phyloP scores from a whole-genome alignment of 1,140 invertebrate species.

The Megalonaias nervosa region DNA sequence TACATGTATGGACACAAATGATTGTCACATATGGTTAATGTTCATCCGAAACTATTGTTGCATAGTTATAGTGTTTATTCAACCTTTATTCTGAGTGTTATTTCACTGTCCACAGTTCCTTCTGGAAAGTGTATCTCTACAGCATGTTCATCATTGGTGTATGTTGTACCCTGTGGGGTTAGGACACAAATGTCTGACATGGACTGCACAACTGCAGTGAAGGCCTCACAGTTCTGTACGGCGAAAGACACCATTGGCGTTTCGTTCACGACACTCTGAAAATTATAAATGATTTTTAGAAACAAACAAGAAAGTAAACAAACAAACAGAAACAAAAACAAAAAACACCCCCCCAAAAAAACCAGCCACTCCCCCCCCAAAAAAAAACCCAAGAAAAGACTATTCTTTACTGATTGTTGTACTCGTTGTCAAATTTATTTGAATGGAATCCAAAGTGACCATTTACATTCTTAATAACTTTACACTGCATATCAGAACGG shows the following conservation, averaged over 20 bases:
- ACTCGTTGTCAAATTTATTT: no score
- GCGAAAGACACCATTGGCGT: conserved; percentile 9
- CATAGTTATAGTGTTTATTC: not conserved
- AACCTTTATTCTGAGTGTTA: conserved; percentile 11
- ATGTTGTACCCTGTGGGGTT: not conserved
- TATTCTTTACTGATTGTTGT: no score
- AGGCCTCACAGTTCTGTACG: conserved; percentile 23
- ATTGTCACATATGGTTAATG: no score
- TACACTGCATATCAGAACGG: no score
- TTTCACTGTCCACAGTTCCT: conserved; percentile 7
- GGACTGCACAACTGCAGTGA: conserved; percentile 15
- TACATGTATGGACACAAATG: no score
- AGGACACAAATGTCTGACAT: not conserved
- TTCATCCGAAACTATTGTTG: no score
- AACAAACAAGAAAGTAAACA: not conserved
- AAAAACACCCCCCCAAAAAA: no score
- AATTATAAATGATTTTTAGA: not conserved
- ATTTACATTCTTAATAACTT: no score
- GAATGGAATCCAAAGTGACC: no score
- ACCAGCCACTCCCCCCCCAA: no score
- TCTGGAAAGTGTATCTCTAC: conserved; percentile 21
- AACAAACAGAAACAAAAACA: not conserved
- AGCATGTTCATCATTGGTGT: conserved; percentile 9
- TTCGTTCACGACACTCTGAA: conserved; percentile 10
- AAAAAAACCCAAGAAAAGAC: no score